Evolutionary conservation across 2,888 invertebrate genomes (phyloP), one percentile per base, ranked within the genome.

Genomic region (Andrena hattorfiana): DNA sequence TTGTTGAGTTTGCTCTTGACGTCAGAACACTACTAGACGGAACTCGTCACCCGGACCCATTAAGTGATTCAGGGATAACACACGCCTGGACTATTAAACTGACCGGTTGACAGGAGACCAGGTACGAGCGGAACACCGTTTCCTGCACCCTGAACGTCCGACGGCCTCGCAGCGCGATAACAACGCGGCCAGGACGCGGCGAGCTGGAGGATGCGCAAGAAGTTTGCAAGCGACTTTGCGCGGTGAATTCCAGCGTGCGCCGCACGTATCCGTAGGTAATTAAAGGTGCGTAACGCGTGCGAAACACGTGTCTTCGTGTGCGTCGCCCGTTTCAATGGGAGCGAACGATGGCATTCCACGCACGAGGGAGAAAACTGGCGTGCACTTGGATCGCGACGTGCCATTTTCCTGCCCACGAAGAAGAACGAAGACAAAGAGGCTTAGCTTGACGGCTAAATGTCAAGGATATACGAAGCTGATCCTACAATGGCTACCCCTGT

Each of bases 231-330:
- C 59, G 60, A 63, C 73, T 32, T 70, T 49, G 30, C 66, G 68
- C 64, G 62, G 71, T 71, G 30, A 73, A 83, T 72, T 66, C 72
- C 84, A 54, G 28, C 28, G 85, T 85, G 83, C 76, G 73, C 80
- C 75, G 83, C 89, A 87, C 89, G 90, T 89, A 89, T 63, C 42
- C 79, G 84, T 71, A 69, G 83, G 73, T 87, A 90, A 90, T 91
- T 90, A 90, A 89, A 91, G 84, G 88, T 87, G 88, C 89, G 89
- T 88, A 87, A 88, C 88, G 88, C 90, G 88, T 88, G 87, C 85
- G 73, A 80, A 69, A 73, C 70, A 66, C 77, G 48, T 64, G 67
- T 63, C 64, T 51, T 23, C 32, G 64, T 59, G 56, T 51, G 23
- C 63, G 42, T 30, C 59, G 48, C 70, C 69, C 73, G 77, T 78